Base-by-base conservation (phyloP, 2,113 vertebrate species). In the Ploceus nigricollis region DNA sequence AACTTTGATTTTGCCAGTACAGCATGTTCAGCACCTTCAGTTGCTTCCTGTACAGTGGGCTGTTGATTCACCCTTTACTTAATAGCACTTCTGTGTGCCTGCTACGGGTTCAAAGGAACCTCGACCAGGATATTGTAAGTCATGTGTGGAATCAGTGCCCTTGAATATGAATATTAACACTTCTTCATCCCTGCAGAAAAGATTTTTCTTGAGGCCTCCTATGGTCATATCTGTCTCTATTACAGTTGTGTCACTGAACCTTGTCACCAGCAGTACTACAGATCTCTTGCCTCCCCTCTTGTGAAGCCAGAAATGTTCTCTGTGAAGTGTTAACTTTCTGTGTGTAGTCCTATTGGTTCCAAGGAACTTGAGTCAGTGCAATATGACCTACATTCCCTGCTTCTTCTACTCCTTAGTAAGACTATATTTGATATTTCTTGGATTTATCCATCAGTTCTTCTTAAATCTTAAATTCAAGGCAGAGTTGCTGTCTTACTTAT, bases 241-340 rank as follows among this genome's bases (percentile, higher is more conserved):
- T 60, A 37, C 0, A 0, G 10, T 15, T 92, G 31, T 9, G 2
- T 40, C 54, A 51, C 9, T 1, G 1, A 73, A n/a, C 17, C 6
- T 19, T 60, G 21, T 31, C 11, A 47, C 65, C 60, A 61, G 44
- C 20, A 56, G 44, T 56, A 37, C 22, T 35, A 21, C 27, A 56
- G 30, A 23, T 65, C 70, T 56, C 42, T n/a, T 61, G 40, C 14
- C 4, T 56, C 13, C 7, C 12, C 20, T 50, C 20, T 65, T 45
- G 9, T 31, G 65, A 64, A 58, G 30, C 35, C 11, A 22, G 28
- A 48, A 60, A 23, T 50, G 3, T 45, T 68, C 19, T 77, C 35
- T 25, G 11, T 31, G 44, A 54, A 77, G 10, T 21, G 19, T 77
- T 84, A 13, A 8, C 16, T 53, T 77, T 30, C 50, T 45, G 6